Base-by-base conservation (phyloP, 92 coral and sea anemone genomes). In the Chrysogorgia sp. region DNA sequence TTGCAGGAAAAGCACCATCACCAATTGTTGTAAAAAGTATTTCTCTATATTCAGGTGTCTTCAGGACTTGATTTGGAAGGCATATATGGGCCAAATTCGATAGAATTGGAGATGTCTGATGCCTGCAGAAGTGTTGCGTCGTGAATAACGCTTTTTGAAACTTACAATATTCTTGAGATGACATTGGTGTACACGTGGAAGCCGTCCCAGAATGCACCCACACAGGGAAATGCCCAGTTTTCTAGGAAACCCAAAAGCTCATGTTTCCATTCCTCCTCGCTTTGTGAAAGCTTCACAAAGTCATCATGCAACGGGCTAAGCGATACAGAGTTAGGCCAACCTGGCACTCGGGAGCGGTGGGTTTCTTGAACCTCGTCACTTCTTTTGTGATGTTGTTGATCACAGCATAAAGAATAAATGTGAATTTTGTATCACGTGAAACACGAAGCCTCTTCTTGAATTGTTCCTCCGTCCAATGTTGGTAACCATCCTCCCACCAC, bases 181-280 rank as follows among this genome's bases (percentile, higher is more conserved):
- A 58, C 80, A 52, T 33, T 43, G 71, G 77, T 79, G 67, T 47
- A 84, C n/a, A n/a, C n/a, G n/a, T n/a, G 28, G 32, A 84, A 83
- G 70, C 82, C 87, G 8, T 77, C 87, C 87, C 87, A n/a, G n/a
- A n/a, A 84, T 10, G 80, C 88, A 21, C 83, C 88, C 24, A 67
- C 77, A 40, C 87, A 76, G 1, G 82, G 87, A 35, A 76, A 83
- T 61, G 47, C 81, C 76, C 83, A 79, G 45, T 65, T 34, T 66
- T 79, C 83, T 1, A 79, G 4, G 50, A 79, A 79, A 19, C 37
- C n/a, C n/a, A n/a, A n/a, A n/a, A n/a, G n/a, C n/a, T n/a, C n/a
- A n/a, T n/a, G n/a, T n/a, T n/a, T n/a, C n/a, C n/a, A n/a, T n/a
- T n/a, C n/a, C n/a, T n/a, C n/a, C n/a, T n/a, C n/a, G n/a, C n/a